Evolutionary conservation across 1,140 invertebrate genomes (phyloP).

Genomic region (Drosophila varians): DNA sequence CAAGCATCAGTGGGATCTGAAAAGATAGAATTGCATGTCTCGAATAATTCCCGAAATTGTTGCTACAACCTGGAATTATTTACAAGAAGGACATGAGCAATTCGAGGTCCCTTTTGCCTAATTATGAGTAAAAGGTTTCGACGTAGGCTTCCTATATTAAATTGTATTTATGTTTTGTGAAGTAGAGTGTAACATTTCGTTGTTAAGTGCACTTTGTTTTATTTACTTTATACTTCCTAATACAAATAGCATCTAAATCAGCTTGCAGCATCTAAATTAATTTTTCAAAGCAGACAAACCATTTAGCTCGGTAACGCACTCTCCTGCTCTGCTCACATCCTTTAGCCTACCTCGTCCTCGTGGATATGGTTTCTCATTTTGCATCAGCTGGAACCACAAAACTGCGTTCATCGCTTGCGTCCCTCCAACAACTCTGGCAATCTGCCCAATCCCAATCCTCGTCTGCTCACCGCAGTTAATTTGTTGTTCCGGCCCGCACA

Average conservation of each 20-base stretch:
- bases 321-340: neutral
- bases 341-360: neutral
- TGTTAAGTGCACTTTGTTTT: neutral
- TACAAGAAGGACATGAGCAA: neutral
- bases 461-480: slow-evolving; percentile 68
- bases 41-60: slow-evolving; percentile 52
- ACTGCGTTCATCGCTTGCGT: neutral
- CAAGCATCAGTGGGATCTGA: slow-evolving; percentile 18
- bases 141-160: too few species aligned
- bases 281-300: slow-evolving; percentile 55
- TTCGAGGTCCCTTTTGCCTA: neutral
- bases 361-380: neutral
- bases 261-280: slow-evolving; percentile 30
- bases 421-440: neutral
- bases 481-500: slow-evolving; percentile 75
- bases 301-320: slow-evolving; percentile 36
- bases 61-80: slow-evolving; percentile 54
- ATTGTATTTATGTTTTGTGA: neutral
- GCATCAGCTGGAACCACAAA: neutral
- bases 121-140: too few species aligned
- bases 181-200: neutral
- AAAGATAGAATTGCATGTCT: slow-evolving; percentile 57
- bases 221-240: neutral
- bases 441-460: neutral
- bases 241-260: slow-evolving; percentile 9